Evolutionary conservation across 1,140 invertebrate genomes (phyloP).

Genomic region (Leucophenga varia): DNA sequence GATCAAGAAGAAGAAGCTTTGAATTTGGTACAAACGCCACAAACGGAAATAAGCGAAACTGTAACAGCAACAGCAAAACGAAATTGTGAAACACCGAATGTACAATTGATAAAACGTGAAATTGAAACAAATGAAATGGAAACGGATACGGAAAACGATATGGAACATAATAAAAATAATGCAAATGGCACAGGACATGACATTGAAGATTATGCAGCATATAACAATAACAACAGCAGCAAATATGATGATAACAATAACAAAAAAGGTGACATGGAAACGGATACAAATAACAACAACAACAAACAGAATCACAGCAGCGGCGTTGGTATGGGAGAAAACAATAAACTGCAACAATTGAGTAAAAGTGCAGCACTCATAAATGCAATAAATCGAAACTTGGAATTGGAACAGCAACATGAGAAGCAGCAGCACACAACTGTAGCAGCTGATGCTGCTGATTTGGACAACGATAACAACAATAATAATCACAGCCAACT

Average conservation of each 20-base stretch:
- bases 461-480: conserved; percentile 25
- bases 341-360: conserved; percentile 22
- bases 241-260: conserved; percentile 50
- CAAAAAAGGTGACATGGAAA: conserved; percentile 35
- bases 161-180: background rate
- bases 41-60: conserved; percentile 19
- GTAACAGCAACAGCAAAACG: conserved; percentile 22
- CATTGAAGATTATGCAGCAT: conserved; percentile 23
- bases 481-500: conserved; percentile 43
- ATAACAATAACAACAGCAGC: conserved; percentile 11
- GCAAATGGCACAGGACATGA: conserved; percentile 32
- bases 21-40: conserved; percentile 42
- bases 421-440: conserved; percentile 8
- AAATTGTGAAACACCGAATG: conserved; percentile 27
- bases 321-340: background rate
- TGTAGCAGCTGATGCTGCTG: background rate
- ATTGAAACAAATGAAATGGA: conserved; percentile 14
- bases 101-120: conserved; percentile 38
- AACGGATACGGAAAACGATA: conserved; percentile 14
- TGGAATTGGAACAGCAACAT: conserved; percentile 30
- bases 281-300: conserved; percentile 48
- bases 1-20: conserved; percentile 43
- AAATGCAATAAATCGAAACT: conserved; percentile 39
- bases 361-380: conserved; percentile 33
- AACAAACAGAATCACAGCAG: conserved; percentile 27